These are phyloP conservation scores for Drosophila hydei DNA, from an alignment of 1,140 invertebrate genomes.

Conservation along the genomic window DNA sequence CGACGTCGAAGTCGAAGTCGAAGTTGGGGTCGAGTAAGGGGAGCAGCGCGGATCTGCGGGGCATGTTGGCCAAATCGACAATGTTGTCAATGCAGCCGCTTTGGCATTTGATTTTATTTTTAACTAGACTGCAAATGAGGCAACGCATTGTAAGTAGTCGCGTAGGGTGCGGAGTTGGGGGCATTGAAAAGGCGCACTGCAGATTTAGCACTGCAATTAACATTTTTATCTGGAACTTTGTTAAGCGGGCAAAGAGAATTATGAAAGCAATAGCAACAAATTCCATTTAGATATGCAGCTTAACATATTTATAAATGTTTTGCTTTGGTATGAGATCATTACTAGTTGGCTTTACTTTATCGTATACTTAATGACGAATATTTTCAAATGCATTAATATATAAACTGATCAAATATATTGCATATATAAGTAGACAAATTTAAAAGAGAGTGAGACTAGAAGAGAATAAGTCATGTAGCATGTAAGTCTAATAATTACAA, in stretches of 20 bases:
- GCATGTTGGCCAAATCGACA: constrained; percentile 69
- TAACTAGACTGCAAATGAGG: constrained; percentile 69
- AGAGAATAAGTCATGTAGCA: no score
- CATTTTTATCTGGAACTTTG: constrained; percentile 10
- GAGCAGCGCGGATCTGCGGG: background rate
- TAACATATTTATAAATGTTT: background rate
- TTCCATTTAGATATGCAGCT: background rate
- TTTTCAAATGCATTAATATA: no score
- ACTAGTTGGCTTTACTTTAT: no score
- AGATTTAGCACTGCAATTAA: constrained; percentile 28
- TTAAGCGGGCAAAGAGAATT: constrained; percentile 5
- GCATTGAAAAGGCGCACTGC: background rate
- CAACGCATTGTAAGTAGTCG: constrained; percentile 33
- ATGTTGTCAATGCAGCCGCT: constrained; percentile 74
- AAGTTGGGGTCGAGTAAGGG: background rate
- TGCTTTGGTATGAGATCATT: no score
- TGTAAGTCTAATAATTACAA: no score
- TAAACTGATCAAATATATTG: no score
- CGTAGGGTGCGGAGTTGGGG: constrained; percentile 6
- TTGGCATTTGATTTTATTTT: constrained; percentile 82
- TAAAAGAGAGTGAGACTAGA: no score
- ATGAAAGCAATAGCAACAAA: constrained; percentile 8
- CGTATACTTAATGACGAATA: no score
- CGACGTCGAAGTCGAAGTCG: constrained; percentile 35
- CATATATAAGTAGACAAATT: no score